Conservation (phyloP, 2,888 invertebrate species). For the Ormyrus labotus region DNA sequence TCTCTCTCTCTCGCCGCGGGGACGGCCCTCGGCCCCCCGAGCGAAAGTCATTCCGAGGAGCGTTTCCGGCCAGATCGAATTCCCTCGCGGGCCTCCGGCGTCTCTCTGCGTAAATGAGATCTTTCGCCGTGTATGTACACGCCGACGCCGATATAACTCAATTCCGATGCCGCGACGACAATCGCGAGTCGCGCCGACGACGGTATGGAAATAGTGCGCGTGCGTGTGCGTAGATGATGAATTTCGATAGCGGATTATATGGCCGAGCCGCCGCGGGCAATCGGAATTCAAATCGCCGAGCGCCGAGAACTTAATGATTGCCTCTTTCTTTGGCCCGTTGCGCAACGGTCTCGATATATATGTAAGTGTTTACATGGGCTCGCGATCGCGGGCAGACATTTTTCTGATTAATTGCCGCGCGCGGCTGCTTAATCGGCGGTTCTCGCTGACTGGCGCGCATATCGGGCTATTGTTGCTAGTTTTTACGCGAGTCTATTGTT, state of each 20-base stretch:
- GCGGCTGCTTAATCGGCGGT: too few species aligned
- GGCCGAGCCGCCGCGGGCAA: background rate
- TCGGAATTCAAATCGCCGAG: slow-evolving; percentile 31
- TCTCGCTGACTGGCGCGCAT: too few species aligned
- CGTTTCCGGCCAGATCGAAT: slow-evolving; percentile 34
- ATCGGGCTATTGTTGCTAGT: too few species aligned
- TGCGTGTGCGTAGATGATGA: slow-evolving; percentile 3
- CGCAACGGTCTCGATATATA: too few species aligned
- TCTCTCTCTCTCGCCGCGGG: too few species aligned
- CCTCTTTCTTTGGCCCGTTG: background rate
- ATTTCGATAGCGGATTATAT: slow-evolving; percentile 18
- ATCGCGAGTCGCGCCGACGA: background rate
- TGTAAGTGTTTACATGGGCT: too few species aligned
- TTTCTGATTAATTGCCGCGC: too few species aligned
- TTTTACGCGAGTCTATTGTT: too few species aligned
- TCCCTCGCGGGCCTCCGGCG: background rate
- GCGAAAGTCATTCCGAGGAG: background rate
- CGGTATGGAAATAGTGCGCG: too few species aligned
- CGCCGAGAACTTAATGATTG: slow-evolving; percentile 3
- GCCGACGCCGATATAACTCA: slow-evolving; percentile 27
- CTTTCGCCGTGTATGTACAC: background rate
- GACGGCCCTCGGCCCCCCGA: too few species aligned
- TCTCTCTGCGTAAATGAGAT: background rate
- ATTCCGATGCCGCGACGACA: slow-evolving; percentile 30
- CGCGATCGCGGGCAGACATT: too few species aligned